Evolutionary conservation across 2,888 invertebrate species (phyloP).

Genomic region (Psococerastis gibbosa): DNA sequence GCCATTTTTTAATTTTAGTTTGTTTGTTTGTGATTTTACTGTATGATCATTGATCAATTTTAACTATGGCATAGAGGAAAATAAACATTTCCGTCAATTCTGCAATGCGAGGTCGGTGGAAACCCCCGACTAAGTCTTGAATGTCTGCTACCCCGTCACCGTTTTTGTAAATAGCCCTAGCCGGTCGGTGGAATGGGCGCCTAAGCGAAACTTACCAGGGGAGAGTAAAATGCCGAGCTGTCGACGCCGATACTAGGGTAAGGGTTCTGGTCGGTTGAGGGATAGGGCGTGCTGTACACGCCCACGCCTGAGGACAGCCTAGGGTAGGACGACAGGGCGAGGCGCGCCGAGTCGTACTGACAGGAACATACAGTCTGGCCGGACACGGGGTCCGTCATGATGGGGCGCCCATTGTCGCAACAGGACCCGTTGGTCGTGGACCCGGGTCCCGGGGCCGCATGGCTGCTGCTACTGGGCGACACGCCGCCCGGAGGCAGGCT

Average conservation of each 20-base stretch:
- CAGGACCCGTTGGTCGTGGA: constrained; percentile 37
- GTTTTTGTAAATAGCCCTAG: too few species aligned
- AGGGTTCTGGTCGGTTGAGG: constrained; percentile 78
- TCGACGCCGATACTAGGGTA: constrained; percentile 86
- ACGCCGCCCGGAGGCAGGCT: constrained; percentile 23
- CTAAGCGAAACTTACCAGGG: constrained; percentile 85
- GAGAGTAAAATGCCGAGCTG: constrained; percentile 88
- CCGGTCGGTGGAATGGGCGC: too few species aligned
- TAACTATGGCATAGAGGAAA: too few species aligned
- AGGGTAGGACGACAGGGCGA: constrained; percentile 59
- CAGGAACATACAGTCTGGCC: constrained; percentile 89
- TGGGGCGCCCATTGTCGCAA: constrained; percentile 79
- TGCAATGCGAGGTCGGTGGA: too few species aligned
- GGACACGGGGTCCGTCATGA: constrained; percentile 82
- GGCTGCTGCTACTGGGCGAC: constrained; percentile 32
- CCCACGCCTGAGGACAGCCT: constrained; percentile 52
- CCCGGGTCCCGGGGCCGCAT: constrained; percentile 49
- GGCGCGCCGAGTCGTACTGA: constrained; percentile 76
- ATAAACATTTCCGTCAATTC: too few species aligned
- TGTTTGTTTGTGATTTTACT: too few species aligned
- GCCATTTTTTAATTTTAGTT: too few species aligned
- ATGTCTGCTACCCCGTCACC: too few species aligned
- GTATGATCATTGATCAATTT: too few species aligned
- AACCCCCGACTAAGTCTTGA: too few species aligned
- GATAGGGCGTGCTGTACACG: constrained; percentile 74